Conservation (phyloP, 2,797 vertebrate species). For the Novumbra hubbsi region DNA sequence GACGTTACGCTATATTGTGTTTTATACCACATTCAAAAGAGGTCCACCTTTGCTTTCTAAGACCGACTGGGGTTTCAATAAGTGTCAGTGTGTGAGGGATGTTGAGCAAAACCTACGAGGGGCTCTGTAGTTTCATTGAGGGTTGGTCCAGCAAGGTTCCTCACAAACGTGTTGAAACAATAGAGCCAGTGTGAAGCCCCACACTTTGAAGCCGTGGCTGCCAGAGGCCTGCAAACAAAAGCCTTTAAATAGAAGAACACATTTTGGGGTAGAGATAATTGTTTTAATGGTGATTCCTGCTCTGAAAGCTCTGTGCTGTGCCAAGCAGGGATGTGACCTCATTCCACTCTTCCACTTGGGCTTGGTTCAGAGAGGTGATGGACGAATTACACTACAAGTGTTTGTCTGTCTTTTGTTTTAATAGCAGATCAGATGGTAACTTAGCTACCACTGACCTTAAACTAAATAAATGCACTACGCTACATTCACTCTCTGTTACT, state of each 20-base stretch:
- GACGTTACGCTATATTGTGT: background rate
- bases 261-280: constrained; percentile 34
- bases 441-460: background rate
- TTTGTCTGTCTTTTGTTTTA: background rate
- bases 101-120: constrained; percentile 52
- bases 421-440: background rate
- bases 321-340: constrained; percentile 31
- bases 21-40: constrained; percentile 11
- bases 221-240: constrained; percentile 63
- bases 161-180: constrained; percentile 78
- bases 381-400: background rate
- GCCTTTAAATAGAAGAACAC: constrained; percentile 73
- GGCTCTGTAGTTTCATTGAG: constrained; percentile 67
- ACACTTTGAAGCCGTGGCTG: constrained; percentile 64
- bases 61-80: constrained; percentile 39
- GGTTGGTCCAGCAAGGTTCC: constrained; percentile 63
- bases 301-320: constrained; percentile 37
- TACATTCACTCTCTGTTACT: too few relatives aligned
- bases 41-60: constrained; percentile 9
- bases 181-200: constrained; percentile 72
- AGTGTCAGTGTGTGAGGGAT: constrained; percentile 42
- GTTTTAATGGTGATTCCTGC: constrained; percentile 67
- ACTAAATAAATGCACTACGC: too few relatives aligned
- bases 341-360: constrained; percentile 30
- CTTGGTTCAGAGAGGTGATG: constrained; percentile 19